These are phyloP conservation scores for Dolichallabes microphthalmus DNA, from an alignment of 2,113 vertebrate species.

Conservation along the genomic window DNA sequence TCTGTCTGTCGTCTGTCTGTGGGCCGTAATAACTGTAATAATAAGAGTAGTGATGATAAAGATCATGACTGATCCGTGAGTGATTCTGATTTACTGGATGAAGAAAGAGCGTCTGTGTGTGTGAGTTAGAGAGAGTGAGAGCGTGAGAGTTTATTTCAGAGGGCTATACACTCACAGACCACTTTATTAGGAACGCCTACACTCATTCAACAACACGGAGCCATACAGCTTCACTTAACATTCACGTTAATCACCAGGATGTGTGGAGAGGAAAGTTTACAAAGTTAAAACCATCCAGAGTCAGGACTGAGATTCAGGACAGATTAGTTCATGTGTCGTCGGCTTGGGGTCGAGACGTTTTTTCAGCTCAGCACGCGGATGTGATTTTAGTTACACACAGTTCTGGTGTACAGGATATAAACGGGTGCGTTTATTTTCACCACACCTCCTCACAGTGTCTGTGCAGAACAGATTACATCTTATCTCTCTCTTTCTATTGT, in stretches of 20 bases:
- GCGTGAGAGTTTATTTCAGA: neutral
- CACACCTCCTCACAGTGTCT: too few species aligned
- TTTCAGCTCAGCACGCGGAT: neutral
- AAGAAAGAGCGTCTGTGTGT: neutral
- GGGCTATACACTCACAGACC: neutral
- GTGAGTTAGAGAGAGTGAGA: neutral
- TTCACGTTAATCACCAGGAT: neutral
- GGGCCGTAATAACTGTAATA: constrained; percentile 3
- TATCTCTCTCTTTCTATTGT: neutral
- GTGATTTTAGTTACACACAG: neutral
- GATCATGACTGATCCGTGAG: neutral
- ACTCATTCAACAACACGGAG: neutral
- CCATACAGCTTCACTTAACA: neutral
- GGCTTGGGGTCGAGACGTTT: neutral
- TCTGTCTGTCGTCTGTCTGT: neutral
- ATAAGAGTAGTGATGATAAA: neutral
- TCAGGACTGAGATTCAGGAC: too few species aligned
- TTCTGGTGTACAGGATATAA: neutral
- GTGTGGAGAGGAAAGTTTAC: neutral
- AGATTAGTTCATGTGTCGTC: too few species aligned
- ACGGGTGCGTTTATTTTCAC: neutral
- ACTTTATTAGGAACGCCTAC: neutral
- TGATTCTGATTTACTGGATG: constrained; percentile 22
- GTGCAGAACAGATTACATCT: neutral
- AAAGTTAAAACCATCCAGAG: neutral